A percentile compares a stretch with the other conserved stretches of the same genome.
Evolutionary conservation across 2,888 invertebrate genomes (phyloP).

Genomic region (Petrolisthes manimaculis): DNA sequence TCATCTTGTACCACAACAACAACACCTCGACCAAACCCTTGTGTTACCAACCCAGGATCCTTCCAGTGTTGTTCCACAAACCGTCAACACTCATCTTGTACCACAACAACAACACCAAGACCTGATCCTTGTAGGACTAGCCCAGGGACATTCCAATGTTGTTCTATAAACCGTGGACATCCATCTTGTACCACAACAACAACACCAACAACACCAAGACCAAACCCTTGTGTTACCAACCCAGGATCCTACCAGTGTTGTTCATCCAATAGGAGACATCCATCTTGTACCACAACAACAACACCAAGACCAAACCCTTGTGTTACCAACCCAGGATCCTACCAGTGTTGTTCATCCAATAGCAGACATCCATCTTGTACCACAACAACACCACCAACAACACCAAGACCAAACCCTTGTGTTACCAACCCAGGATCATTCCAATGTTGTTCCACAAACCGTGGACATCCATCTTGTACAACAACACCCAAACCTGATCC

Average conservation of each 20-base stretch:
- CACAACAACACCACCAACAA: constrained; percentile 29
- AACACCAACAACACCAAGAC: too few relatives aligned
- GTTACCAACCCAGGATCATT: not conserved
- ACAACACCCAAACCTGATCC: constrained; percentile 45
- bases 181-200: too few relatives aligned
- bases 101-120: too few relatives aligned
- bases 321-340: constrained; percentile 26
- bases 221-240: not conserved
- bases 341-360: constrained; percentile 38
- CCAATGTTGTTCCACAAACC: constrained; percentile 21
- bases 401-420: not conserved
- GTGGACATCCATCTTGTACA: constrained; percentile 21
- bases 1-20: constrained; percentile 28
- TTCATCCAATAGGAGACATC: constrained; percentile 2
- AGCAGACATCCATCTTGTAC: constrained; percentile 28
- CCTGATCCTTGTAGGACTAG: too few relatives aligned
- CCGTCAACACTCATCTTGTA: too few relatives aligned
- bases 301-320: constrained; percentile 28
- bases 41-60: too few relatives aligned
- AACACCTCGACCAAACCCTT: not conserved
- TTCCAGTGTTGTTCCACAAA: too few relatives aligned
- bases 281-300: constrained; percentile 23
- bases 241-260: constrained; percentile 45
- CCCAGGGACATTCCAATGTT: too few relatives aligned
- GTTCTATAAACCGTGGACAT: too few relatives aligned